Conservation (phyloP, 2,113 vertebrate species). For the Microcebus jonahi region DNA sequence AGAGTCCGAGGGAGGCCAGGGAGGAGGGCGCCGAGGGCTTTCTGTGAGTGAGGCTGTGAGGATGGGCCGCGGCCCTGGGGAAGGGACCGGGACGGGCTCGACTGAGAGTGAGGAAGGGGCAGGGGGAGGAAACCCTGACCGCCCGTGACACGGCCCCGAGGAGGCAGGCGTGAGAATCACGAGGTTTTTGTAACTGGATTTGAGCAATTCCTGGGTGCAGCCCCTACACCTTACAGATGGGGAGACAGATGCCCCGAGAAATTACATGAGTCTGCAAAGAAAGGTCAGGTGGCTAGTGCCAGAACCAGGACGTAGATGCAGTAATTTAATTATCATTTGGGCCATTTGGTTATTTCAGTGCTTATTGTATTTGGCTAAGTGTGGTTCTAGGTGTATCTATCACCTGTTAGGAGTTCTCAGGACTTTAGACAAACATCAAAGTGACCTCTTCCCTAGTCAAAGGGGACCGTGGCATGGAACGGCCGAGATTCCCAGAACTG, state of each 20-base stretch:
- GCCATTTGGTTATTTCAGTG: not conserved
- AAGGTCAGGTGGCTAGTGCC: accelerated
- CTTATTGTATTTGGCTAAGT: not conserved
- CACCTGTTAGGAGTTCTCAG: too few species aligned
- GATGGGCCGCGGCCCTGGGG: accelerated
- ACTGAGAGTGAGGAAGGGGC: not conserved
- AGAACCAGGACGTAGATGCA: accelerated
- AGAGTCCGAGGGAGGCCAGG: not conserved
- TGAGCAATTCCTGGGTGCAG: not conserved
- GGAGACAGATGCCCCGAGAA: not conserved
- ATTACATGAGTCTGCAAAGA: not conserved
- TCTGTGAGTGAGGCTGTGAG: too few species aligned
- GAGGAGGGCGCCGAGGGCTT: not conserved
- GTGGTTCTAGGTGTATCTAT: too few species aligned
- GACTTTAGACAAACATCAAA: not conserved
- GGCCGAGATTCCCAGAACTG: not conserved
- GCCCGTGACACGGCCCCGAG: accelerated
- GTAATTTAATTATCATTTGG: not conserved
- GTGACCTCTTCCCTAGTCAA: not conserved
- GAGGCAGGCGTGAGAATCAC: not conserved
- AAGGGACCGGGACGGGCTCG: accelerated
- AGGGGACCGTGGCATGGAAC: not conserved
- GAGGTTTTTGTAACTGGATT: too few species aligned
- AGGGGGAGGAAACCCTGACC: not conserved
- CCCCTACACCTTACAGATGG: not conserved